Evolutionary conservation across 2,797 vertebrate species (phyloP).

Genomic region (Chaunax sp.): DNA sequence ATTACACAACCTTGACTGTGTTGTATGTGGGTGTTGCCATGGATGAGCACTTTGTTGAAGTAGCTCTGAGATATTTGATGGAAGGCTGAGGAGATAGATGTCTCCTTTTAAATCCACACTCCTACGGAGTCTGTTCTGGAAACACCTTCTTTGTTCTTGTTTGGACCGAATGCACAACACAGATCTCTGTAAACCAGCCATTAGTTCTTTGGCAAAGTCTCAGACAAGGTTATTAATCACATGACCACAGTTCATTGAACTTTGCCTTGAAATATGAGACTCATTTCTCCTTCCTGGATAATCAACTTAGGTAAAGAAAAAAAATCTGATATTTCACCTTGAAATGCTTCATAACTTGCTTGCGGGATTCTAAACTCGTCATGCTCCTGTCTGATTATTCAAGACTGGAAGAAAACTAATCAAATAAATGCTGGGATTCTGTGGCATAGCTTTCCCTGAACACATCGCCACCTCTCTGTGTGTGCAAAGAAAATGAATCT

Average conservation of each 20-base stretch:
- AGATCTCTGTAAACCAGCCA: conserved; percentile 50
- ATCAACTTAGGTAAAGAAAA: conserved; percentile 54
- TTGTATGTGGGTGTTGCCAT: conserved; percentile 72
- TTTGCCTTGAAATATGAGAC: conserved; percentile 72
- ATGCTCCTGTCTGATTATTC: conserved; percentile 52
- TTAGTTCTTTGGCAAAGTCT: conserved; percentile 67
- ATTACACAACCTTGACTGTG: conserved; percentile 74
- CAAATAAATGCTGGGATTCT: conserved; percentile 52
- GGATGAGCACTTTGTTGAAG: conserved; percentile 72
- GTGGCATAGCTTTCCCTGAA: conserved; percentile 50
- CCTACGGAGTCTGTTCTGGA: conserved; percentile 44
- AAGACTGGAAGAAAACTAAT: conserved; percentile 59
- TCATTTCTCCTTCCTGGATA: conserved; percentile 71
- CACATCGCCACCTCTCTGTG: conserved; percentile 33
- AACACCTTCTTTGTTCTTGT: conserved; percentile 54
- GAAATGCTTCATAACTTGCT: conserved; percentile 65
- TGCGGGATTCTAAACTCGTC: conserved; percentile 49
- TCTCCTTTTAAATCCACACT: conserved; percentile 68
- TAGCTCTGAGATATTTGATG: conserved; percentile 68
- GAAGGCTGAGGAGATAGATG: conserved; percentile 56
- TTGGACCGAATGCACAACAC: conserved; percentile 53
- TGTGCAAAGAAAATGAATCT: conserved; percentile 60
- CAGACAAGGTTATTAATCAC: conserved; percentile 74
- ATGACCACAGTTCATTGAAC: conserved; percentile 75
- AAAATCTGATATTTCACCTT: conserved; percentile 72